Conservation (phyloP, 2,888 invertebrate species). For the Rosalia funebris region DNA sequence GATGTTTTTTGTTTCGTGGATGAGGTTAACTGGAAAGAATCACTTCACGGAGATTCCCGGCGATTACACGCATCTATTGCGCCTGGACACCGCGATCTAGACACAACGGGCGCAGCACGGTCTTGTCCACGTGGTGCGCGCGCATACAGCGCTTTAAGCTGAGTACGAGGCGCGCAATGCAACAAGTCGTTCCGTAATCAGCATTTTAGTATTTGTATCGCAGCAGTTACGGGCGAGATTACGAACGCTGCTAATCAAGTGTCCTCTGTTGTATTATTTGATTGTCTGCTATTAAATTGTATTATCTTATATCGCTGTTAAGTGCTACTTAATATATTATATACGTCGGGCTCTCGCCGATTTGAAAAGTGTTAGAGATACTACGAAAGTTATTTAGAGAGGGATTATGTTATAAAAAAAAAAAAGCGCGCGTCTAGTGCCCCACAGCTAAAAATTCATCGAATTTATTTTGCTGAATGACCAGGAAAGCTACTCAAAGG, state of each 20-base stretch:
- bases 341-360: conserved; percentile 13
- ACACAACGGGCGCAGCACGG: conserved; percentile 2
- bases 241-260: conserved; percentile 14
- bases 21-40: too few relatives aligned
- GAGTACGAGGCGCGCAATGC: conserved; percentile 35
- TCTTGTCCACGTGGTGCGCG: conserved; percentile 47
- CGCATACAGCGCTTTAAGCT: conserved; percentile 39
- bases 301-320: conserved; percentile 11
- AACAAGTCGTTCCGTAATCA: conserved; percentile 7
- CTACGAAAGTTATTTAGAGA: conserved; percentile 5
- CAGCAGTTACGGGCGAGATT: conserved; percentile 20
- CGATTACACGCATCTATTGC: too few relatives aligned
- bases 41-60: too few relatives aligned
- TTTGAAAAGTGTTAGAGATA: conserved; percentile 4
- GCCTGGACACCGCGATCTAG: too few relatives aligned
- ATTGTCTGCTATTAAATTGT: conserved; percentile 18
- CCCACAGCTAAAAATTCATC: conserved; percentile 7
- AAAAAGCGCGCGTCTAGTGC: conserved; percentile 2
- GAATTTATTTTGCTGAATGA: conserved; percentile 46
- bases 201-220: conserved; percentile 13
- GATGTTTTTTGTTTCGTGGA: too few relatives aligned
- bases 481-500: conserved; percentile 49
- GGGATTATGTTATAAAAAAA: conserved; percentile 25
- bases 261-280: conserved; percentile 16
- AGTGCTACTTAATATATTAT: conserved; percentile 35